Evolutionary conservation across 2,797 vertebrate genomes (phyloP).

Genomic region (Pelochelys cantorii): DNA sequence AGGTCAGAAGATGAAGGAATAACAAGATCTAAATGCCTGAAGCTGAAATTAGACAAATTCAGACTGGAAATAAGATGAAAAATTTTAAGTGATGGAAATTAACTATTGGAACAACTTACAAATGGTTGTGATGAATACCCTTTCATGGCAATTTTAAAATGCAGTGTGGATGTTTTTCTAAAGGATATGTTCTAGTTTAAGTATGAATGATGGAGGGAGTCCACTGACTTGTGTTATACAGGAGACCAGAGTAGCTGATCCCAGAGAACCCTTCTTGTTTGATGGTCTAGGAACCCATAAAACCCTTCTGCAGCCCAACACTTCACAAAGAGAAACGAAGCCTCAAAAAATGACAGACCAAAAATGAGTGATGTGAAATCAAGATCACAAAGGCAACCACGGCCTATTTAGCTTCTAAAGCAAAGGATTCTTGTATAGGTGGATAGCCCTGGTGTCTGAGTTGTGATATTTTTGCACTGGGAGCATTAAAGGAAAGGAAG

Average conservation of each 20-base stretch:
- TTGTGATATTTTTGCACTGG: not conserved
- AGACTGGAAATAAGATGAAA: not conserved
- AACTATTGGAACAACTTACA: not conserved
- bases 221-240: not conserved
- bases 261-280: not conserved
- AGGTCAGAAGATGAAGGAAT: not conserved
- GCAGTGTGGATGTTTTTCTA: not conserved
- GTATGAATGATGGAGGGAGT: not conserved
- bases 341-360: fast-evolving
- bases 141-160: not conserved
- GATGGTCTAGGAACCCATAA: not conserved
- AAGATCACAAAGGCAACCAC: not conserved
- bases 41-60: not conserved
- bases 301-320: not conserved
- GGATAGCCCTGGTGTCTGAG: not conserved
- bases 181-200: not conserved
- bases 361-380: fast-evolving
- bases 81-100: not conserved
- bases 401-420: not conserved
- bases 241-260: not conserved
- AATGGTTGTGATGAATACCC: not conserved
- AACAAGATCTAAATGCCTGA: not conserved
- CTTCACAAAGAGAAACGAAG: not conserved
- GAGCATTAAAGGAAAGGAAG: not conserved
- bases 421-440: not conserved